phyloP scores from a whole-genome alignment of 2,797 vertebrate species.

The Falco concolor region DNA sequence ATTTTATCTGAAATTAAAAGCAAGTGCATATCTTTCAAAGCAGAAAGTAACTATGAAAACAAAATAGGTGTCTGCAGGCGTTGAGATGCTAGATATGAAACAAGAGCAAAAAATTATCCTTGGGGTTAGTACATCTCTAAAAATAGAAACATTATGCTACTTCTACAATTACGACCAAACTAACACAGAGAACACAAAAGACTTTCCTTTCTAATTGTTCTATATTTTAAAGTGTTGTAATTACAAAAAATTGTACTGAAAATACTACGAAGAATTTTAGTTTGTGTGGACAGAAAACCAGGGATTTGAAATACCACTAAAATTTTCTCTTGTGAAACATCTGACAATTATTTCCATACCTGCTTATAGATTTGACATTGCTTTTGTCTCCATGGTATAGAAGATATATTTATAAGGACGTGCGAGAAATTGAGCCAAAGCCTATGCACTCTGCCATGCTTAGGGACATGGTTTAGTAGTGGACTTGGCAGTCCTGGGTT shows the following conservation, averaged over 20 bases:
- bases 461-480: no score
- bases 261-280: background rate
- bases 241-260: background rate
- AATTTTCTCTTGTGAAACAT: background rate
- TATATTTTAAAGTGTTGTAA: background rate
- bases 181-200: background rate
- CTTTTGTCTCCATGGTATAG: background rate
- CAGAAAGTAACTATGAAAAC: background rate
- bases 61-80: background rate
- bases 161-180: background rate
- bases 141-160: background rate
- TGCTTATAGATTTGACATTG: background rate
- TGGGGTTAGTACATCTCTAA: background rate
- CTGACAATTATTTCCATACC: background rate
- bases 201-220: background rate
- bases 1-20: background rate
- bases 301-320: background rate
- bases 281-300: background rate
- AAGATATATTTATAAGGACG: background rate
- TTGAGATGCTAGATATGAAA: background rate
- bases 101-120: background rate
- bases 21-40: background rate
- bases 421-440: background rate
- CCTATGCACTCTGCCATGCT: background rate
- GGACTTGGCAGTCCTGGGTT: no score